phyloP scores from a whole-genome alignment of 2,113 vertebrate species.

The Takifugu flavidus region DNA sequence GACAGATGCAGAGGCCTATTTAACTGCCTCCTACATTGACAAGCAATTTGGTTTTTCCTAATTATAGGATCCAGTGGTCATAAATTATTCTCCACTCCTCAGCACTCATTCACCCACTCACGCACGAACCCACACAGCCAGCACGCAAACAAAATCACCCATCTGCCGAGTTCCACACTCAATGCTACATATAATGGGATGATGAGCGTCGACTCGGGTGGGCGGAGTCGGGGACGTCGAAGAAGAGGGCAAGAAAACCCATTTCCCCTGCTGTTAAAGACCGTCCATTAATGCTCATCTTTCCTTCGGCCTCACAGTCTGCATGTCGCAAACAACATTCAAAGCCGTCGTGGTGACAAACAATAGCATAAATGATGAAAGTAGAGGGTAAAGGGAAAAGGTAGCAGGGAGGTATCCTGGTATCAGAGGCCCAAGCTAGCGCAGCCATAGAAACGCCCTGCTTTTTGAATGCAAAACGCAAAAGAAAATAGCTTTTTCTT shows the following conservation, averaged over 20 bases:
- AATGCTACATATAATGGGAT: conserved; percentile 37
- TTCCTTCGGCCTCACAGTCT: conserved; percentile 29
- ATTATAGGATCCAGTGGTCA: conserved; percentile 68
- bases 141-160: conserved; percentile 54
- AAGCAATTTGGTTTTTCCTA: conserved; percentile 73
- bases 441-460: too few species aligned
- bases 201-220: conserved; percentile 6
- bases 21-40: conserved; percentile 59
- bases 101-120: conserved; percentile 27
- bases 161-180: conserved; percentile 57
- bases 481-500: too few species aligned
- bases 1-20: conserved; percentile 51
- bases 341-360: conserved; percentile 28
- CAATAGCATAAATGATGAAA: neutral
- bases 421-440: conserved; percentile 22
- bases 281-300: conserved; percentile 60
- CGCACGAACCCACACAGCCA: conserved; percentile 20
- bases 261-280: conserved; percentile 52
- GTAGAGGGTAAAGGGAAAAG: neutral
- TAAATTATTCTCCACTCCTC: conserved; percentile 63
- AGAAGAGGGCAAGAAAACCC: conserved; percentile 16
- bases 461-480: too few species aligned
- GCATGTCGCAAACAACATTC: conserved; percentile 27
- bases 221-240: conserved; percentile 2
- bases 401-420: neutral